Evolutionary conservation across 2,888 invertebrate genomes (phyloP), one percentile per base, ranked within the genome.

Genomic region (Stenchaetothrips biformis): DNA sequence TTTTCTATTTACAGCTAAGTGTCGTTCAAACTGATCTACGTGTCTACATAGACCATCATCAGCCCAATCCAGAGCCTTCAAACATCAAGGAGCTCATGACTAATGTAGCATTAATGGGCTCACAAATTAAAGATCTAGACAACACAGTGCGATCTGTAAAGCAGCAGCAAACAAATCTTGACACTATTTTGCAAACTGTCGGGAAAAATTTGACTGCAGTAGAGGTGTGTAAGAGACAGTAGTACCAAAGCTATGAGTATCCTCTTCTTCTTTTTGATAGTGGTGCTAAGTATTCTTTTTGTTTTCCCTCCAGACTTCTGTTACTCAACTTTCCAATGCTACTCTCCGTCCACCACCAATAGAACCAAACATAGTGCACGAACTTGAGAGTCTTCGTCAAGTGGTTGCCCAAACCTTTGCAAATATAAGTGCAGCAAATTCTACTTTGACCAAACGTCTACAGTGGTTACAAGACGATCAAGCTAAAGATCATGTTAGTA

Each of bases 91-190:
- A 88, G 48, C 84, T 92, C 79, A 89, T 90, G 82, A 87, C 87
- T 77, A 90, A 89, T 80, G 90, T 92, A 2, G 91, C 89, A 2
- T 88, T 88, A 53, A 89, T 92, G 82, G 92, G 92, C 4, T 91
- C 91, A 82, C 89, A 90, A 87, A 90, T 91, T 82, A 85, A 85
- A 81, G 88, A 88, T 83, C 84, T 89, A 81, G 84, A 84, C 80
- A 85, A 85, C 0, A 87, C 86, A 3, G 86, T 87, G 9, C 84
- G 84, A 2, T 83, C 84, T 8, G 83, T 88, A 62, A 87, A 88
- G 83, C 86, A 87, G 67, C 82, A 83, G 48, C 83, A 83, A 79
- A 82, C 81, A 49, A 80, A 83, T 49, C 80, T 84, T 25, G 83
- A 83, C 79, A 81, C 83, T 25, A 80, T 79, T 25, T 81, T 83